Conservation (phyloP, 2,888 invertebrate genomes). For the Caenorhabditis angaria region DNA sequence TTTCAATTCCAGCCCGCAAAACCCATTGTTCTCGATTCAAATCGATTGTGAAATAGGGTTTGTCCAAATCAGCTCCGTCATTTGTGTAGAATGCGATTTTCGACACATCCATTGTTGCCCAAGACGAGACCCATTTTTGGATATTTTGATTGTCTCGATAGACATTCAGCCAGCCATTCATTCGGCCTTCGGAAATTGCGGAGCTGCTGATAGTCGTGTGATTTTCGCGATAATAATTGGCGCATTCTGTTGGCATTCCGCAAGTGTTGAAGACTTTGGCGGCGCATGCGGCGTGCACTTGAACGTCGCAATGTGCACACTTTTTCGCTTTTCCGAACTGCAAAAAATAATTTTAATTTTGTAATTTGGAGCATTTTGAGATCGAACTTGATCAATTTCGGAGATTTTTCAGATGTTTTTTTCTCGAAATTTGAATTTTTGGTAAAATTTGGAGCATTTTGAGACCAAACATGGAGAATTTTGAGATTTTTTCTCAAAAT, state of each 20-base stretch:
- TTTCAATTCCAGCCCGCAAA: conserved; percentile 40
- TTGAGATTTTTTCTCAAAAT: no score
- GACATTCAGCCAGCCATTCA: conserved; percentile 59
- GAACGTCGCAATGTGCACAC: conserved; percentile 44
- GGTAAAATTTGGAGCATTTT: no score
- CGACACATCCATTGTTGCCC: conserved; percentile 52
- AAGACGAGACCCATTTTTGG: conserved; percentile 47
- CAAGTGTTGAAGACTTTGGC: conserved; percentile 50
- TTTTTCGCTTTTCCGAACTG: conserved; percentile 40
- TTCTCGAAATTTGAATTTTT: no score
- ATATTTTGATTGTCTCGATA: conserved; percentile 44
- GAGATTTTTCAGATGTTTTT: no score
- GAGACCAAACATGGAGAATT: no score
- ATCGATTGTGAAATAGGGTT: conserved; percentile 52
- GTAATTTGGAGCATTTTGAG: not conserved
- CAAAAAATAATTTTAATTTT: conserved; percentile 3
- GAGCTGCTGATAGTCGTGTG: conserved; percentile 16
- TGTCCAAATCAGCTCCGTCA: conserved; percentile 52
- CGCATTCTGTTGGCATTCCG: conserved; percentile 47
- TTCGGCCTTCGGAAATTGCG: conserved; percentile 29
- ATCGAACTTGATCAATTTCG: not conserved
- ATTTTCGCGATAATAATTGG: conserved; percentile 46
- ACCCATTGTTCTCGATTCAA: conserved; percentile 62
- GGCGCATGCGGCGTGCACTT: conserved; percentile 43
- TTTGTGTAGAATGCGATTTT: conserved; percentile 57